Conservation (phyloP, 2,888 invertebrate genomes). For the Drosophila maculinotata region DNA sequence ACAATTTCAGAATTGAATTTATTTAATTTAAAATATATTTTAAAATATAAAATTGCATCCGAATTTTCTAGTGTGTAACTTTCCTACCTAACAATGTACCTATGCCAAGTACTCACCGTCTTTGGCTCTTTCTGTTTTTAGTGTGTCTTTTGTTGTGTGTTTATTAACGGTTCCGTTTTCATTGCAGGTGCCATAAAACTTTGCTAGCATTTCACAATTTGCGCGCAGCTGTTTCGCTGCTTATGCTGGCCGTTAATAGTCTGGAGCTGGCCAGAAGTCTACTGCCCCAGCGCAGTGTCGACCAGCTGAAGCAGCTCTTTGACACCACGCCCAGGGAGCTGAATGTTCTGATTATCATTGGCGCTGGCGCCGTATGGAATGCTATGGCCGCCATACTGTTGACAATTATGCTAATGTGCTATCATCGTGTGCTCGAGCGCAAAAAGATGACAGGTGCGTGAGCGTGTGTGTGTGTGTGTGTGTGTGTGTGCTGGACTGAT, state of each 20-base stretch:
- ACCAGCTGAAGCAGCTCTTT: conserved; percentile 57
- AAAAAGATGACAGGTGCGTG: conserved; percentile 82
- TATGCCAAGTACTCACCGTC: neutral
- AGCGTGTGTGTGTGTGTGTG: neutral
- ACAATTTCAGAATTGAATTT: too few relatives aligned
- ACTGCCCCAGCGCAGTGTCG: conserved; percentile 65
- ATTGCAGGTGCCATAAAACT: conserved; percentile 80
- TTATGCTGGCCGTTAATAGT: conserved; percentile 81
- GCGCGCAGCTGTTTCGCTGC: conserved; percentile 81
- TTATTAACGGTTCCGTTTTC: conserved; percentile 33
- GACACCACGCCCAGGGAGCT: conserved; percentile 50
- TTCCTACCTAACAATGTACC: neutral
- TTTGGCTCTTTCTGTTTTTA: neutral
- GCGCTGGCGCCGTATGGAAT: conserved; percentile 76
- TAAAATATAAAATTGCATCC: too few relatives aligned
- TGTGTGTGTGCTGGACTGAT: conserved; percentile 18
- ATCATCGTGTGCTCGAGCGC: conserved; percentile 82
- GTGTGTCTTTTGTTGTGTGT: neutral
- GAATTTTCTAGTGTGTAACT: neutral
- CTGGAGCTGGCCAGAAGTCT: conserved; percentile 82
- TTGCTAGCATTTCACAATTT: conserved; percentile 84
- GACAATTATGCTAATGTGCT: conserved; percentile 82
- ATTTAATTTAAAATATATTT: too few relatives aligned
- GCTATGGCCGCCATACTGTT: conserved; percentile 76
- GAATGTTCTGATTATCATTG: conserved; percentile 73